Base-by-base conservation (phyloP, 2,888 invertebrate species). In the Ormia ochracea region DNA sequence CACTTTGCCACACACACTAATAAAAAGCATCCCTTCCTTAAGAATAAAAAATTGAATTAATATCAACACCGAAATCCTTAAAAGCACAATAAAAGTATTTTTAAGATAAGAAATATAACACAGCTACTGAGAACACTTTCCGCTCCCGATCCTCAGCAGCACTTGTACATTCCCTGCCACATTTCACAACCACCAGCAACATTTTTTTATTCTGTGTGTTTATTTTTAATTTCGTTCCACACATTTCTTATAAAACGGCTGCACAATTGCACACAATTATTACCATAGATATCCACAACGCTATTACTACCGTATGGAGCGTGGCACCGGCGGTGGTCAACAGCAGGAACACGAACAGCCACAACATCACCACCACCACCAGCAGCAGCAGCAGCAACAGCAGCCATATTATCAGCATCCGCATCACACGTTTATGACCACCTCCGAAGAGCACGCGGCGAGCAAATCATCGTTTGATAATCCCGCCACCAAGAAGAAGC, bases 291-390 rank as follows among this genome's bases (percentile, higher is more conserved):
- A 88, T 83, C 88, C 88, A 84, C 85, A 88, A 85, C 86, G 87
- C 85, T 87, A 88, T 84, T 87, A 86, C 87, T 88, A 87, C 87
- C 88, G 88, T 84, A 88, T 88, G 88, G 88, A 88, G 88, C 88
- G 88, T 86, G 88, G 87, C 88, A 85, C 86, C 87, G 87, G 88
- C 87, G 88, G 88, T 85, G 86, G 88, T 85, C 84, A 85, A 82
- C 86, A 87, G 82, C 87, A 85, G 54, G 84, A 83, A 52, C 80
- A 77, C 58, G 81, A 83, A 38, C 74, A 69, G 38, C 78, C 65
- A 66, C 75, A 68, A 52, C 65, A 74, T 41, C 61, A 78, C 38
- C 78, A 56, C 23, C 75, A 58, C 9, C 81, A 76, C 50, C 76
- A 70, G 38, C 59, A 75, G 17, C 58, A 70, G 26, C 76, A 61